Evolutionary conservation across 2,797 vertebrate genomes (phyloP).

Genomic region (Schizopygopsis malacanthus): DNA sequence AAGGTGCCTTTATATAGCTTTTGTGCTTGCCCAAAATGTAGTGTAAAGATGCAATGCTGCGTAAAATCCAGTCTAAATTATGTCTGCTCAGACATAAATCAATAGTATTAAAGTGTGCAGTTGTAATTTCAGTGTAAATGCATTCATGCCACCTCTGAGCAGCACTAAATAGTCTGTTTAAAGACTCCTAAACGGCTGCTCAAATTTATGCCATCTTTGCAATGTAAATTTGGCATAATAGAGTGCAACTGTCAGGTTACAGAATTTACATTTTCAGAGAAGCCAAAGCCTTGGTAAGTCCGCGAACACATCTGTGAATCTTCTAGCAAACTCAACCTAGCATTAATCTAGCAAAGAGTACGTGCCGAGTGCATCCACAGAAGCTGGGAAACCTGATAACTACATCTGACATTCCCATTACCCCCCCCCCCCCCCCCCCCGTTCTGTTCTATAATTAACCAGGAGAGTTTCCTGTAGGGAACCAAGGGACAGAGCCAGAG

Average conservation of each 20-base stretch:
- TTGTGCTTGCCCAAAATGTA: neutral
- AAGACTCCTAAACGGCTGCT: neutral
- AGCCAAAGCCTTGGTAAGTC: neutral
- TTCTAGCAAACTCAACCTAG: neutral
- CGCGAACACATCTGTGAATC: slow-evolving; percentile 17
- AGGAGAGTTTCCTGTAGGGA: slow-evolving; percentile 46
- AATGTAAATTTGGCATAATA: neutral
- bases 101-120: neutral
- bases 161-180: neutral
- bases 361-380: neutral
- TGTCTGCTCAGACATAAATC: neutral
- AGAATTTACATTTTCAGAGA: neutral
- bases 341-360: slow-evolving; percentile 2
- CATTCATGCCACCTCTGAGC: neutral
- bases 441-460: slow-evolving; percentile 63
- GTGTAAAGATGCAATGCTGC: neutral
- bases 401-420: slow-evolving; percentile 50
- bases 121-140: neutral
- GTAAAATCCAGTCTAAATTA: neutral
- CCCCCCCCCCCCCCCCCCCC: neutral
- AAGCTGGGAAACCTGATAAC: slow-evolving; percentile 44
- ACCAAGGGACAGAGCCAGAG: slow-evolving; percentile 12
- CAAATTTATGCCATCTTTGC: neutral
- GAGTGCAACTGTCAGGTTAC: neutral
- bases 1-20: neutral